Base-by-base conservation (phyloP, 1,140 invertebrate species). In the Pomacea maculata region DNA sequence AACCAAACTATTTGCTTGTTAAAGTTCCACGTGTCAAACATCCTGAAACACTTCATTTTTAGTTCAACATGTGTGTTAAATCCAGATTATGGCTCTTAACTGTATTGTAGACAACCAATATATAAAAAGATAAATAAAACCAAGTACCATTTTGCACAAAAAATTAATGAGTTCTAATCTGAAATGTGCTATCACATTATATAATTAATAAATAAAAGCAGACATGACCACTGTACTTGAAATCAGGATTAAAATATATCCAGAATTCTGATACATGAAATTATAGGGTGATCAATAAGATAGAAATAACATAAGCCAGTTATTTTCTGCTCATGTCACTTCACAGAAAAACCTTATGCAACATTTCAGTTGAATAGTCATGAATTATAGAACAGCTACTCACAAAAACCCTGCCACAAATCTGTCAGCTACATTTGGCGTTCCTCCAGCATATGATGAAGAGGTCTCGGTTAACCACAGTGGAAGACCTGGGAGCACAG, bases 381-480 rank as follows among this genome's bases (percentile, higher is more conserved):
- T 7, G 65, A 45, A 45, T 45, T 45, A 45, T 4, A 57, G 7
- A 45, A 70, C 4, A 15, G 72, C 29, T 78, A 86, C 86, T 86
- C 80, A 88, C 88, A 88, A 83, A 86, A 96, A 95, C 73, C 94
- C 94, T 10, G 93, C 94, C 10, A 95, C 94, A 91, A 93, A 96
- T 88, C 93, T 91, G 86, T 96, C 93, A 0, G 95, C 95, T 1
- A 96, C 87, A 2, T 93, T 92, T 11, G 93, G 93, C 14, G 95
- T 94, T 57, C 95, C 95, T 61, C 95, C 95, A 57, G 95, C 95
- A 90, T 93, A 96, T 9, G 95, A 94, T 76, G 94, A 94, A 75
- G 95, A 93, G 12, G 95, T 95, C 92, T 96, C 95, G 93, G 93
- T 94, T 25, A 95, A 85, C 94, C 95, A 95, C 90, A 95, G 63